Evolutionary conservation across 2,888 invertebrate genomes (phyloP), one percentile per base, ranked within the genome.

Genomic region (Anticlea derivata): DNA sequence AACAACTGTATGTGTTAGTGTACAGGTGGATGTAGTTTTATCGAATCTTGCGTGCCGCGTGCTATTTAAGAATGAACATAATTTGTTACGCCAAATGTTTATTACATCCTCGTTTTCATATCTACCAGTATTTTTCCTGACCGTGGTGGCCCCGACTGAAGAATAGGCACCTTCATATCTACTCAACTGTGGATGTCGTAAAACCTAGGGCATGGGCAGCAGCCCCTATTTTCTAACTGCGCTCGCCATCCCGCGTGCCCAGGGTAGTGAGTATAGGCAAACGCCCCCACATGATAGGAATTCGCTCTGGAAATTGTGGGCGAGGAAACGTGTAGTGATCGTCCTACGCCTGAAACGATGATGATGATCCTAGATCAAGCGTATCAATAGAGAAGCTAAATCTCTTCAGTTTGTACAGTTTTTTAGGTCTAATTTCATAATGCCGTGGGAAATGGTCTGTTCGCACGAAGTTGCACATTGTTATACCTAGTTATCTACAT

Each of bases 401-500:
- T 39, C 24, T 38, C 13, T 38, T 23, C 13, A 41, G 5, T 38
- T 37, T 38, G 7, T 30, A 38, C 13, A 37, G n/a, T 29, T 31
- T 8, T 20, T 8, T 6, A 8, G 22, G 13, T 31, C 8, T 31
- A 26, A 39, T 46, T 46, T 38, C 24, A 38, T 24, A 38, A 38
- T 46, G 37, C 12, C 53, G 50, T 55, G 55, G 24, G 58, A 59
- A 55, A 40, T 26, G 37, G 22, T 34, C 46, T 52, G 46, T 49
- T 52, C 51, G 38, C 58, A 52, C 37, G 41, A 12, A 29, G 43
- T 58, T 55, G 34, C 44, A 58, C 35, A 49, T 40, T 13, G 5
- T 30, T n/a, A 11, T 8, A 26, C 17, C 1, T 20, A 27, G 20
- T 17, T 17, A 17, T 4, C 17, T 17, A 17, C 17, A 17, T 2